Base-by-base conservation (phyloP, 2,113 vertebrate genomes). In the Chamaea fasciata region DNA sequence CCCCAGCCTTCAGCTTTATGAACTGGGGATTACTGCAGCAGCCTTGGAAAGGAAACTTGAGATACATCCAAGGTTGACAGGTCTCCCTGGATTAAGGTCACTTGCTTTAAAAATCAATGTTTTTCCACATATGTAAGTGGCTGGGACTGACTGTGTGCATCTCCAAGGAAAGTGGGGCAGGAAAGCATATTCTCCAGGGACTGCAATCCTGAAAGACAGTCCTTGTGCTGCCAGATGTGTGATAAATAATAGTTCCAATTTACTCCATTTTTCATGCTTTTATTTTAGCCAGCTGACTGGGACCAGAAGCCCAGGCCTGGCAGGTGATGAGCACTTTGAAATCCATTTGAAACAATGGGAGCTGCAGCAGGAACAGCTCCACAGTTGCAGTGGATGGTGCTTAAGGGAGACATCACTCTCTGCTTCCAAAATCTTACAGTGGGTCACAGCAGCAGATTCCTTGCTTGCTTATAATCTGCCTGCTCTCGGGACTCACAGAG, bases 21-120 rank as follows among this genome's bases (percentile, higher is more conserved):
- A 95, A 22, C 86, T 37, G 68, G 68, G 84, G 96, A 95, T 96
- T 93, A 94, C 74, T 78, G 17, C n/a, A 73, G 81, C 84, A 90
- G 89, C 71, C 77, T 85, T 80, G 42, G 49, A 53, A 63, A 63
- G 53, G 95, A 94, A 97, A 97, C 68, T n/a, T 50, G 87, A 97
- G 94, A 80, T 23, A 52, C 9, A 56, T 11, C 46, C 92, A 96
- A 80, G 92, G 91, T 21, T 85, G 85, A 88, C 69, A 49, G 52
- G 53, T 74, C 78, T 85, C 75, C 74, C 70, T 80, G 63, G 65
- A 89, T 91, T 83, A 93, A 89, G 70, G 87, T 77, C 41, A 53
- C 65, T 94, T 63, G 41, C 67, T 87, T 94, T 33, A 63, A 77
- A 85, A 79, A 76, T 49, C 30, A 22, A 17, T 60, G 80, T 94